Percentiles rank a stretch among this genome's conserved stretches.
Conservation (phyloP, 1,140 invertebrate species). For the Vollenhovia emeryi region DNA sequence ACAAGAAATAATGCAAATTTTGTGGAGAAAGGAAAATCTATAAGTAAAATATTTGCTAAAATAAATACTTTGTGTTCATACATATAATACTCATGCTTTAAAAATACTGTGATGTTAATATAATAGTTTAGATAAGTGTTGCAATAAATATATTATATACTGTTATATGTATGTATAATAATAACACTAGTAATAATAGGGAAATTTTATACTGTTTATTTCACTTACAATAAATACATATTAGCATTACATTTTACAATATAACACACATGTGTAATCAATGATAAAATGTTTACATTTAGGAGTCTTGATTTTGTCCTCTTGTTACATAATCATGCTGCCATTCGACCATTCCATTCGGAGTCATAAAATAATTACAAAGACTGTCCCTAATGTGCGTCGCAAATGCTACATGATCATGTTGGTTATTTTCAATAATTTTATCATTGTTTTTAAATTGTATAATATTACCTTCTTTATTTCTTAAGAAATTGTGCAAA, state of each 20-base stretch:
- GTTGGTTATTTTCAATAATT: background rate
- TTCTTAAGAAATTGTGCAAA: slow-evolving; percentile 10
- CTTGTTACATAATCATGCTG: background rate
- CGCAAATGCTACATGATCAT: background rate
- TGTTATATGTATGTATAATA: too few relatives aligned
- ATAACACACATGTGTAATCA: background rate
- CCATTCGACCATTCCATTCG: slow-evolving; percentile 8
- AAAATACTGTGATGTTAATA: background rate
- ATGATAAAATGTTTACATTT: background rate
- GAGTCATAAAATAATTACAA: slow-evolving; percentile 18
- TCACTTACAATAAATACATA: background rate
- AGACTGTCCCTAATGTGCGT: background rate
- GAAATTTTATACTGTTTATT: slow-evolving; percentile 17
- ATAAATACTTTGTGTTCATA: background rate
- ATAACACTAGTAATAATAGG: background rate
- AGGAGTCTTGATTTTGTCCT: slow-evolving; percentile 14
- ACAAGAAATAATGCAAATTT: slow-evolving; percentile 9
- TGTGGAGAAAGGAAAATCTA: background rate
- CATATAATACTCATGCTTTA: background rate
- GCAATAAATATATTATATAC: background rate
- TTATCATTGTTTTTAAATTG: slow-evolving; percentile 7
- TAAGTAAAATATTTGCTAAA: background rate
- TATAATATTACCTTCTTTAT: background rate
- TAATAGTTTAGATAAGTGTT: too few relatives aligned
- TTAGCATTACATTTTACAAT: background rate